Conservation (phyloP, 2,113 vertebrate genomes). For the Tychaedon coryphoeus region DNA sequence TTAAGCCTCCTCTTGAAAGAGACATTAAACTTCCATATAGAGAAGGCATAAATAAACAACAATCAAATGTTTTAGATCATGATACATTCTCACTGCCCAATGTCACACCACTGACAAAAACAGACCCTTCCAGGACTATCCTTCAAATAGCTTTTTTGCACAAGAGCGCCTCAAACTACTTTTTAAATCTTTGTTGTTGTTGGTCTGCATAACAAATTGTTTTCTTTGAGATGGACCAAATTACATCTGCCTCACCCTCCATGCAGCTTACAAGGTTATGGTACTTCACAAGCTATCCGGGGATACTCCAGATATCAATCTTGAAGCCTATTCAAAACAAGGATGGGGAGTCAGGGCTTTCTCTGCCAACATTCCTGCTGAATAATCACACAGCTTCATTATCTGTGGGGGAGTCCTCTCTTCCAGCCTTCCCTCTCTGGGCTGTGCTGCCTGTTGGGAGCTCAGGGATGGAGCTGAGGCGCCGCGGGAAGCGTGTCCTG, state of each 20-base stretch:
- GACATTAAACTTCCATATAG: not conserved
- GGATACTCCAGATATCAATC: slow-evolving; percentile 68
- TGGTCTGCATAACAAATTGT: slow-evolving; percentile 56
- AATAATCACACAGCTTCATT: slow-evolving; percentile 65
- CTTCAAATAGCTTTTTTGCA: slow-evolving; percentile 1
- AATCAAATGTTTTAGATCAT: not conserved
- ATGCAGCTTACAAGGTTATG: not conserved
- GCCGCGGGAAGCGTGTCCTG: slow-evolving; percentile 20
- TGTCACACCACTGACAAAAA: not conserved
- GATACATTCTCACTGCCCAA: not conserved
- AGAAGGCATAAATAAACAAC: not conserved
- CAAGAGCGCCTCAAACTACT: not conserved
- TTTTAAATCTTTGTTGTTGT: not conserved
- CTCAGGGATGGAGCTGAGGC: slow-evolving; percentile 13
- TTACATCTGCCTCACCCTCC: slow-evolving; percentile 18
- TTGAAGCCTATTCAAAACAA: slow-evolving; percentile 64
- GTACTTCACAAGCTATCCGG: slow-evolving; percentile 40
- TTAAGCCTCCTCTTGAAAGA: not conserved
- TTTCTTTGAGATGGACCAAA: slow-evolving; percentile 53
- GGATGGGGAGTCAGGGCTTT: slow-evolving; percentile 56
- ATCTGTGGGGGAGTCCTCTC: slow-evolving; percentile 63
- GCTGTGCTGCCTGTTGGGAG: slow-evolving; percentile 29
- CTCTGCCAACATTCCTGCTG: slow-evolving; percentile 72
- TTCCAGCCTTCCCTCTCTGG: not conserved
- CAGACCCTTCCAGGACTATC: not conserved